Evolutionary conservation across 92 coral and sea anemone species (phyloP), one percentile per base, ranked within the genome.

Genomic region (Pocillopora meandrina): DNA sequence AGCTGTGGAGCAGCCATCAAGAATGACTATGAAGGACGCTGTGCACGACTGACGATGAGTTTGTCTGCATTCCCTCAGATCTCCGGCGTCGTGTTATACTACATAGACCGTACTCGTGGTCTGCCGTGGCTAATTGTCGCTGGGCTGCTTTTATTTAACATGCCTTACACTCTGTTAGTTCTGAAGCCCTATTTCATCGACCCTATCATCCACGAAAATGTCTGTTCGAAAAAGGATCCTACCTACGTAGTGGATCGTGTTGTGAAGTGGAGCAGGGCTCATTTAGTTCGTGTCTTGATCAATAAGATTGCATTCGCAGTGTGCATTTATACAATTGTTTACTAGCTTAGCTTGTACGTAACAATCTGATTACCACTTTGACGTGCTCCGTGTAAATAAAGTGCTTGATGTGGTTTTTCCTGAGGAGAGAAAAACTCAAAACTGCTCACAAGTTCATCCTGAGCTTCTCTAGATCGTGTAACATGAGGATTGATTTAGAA

Each of bases 61-160:
- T 87, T 90, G 13, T 91, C 94, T 35, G 19, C 85, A 1, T 87
- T 91, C 64, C 94, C 94, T n/a, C 86, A 88, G 87, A 82, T 36
- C 34, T 71, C 89, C 5, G 91, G 89, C 7, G 81, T 84, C 12
- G 85, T 17, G n/a, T 72, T 60, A 0, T 83, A 83, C 21, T 60
- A 72, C 56, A 16, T 83, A 49, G 80, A 83, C 62, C 52, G 72
- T 16, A 74, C 62, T n/a, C 64, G 79, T n/a, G 94, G 91, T 6
- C 75, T 91, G 14, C 94, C 94, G 13, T 91, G 91, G 91, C 72
- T 91, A 4, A 63, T 91, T 14, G 94, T 90, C 36, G 94, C 92
- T 47, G 91, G 91, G 35, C 72, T 90, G 21, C 73, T 88, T 26
- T 81, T 90, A 21, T 64, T 85, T 13, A 72, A 88, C 67, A 65